Base-by-base conservation (phyloP, 2,797 vertebrate species). In the Dicrostonyx torquatus region DNA sequence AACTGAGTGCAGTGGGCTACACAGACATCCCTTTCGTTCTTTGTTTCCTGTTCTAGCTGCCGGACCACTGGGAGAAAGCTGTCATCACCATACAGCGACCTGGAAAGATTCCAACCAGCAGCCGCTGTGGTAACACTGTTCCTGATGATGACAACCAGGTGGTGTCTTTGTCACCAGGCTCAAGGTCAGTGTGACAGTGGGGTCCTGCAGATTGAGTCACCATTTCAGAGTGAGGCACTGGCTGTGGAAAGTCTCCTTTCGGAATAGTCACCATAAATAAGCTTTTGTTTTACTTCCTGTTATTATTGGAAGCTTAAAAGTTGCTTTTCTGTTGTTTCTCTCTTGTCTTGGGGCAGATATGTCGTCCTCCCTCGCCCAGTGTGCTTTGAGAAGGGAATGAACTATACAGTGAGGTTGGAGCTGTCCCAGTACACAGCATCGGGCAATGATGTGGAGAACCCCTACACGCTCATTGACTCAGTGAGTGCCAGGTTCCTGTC, bases 31-130 rank as follows among this genome's bases (percentile, higher is more conserved):
- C 20, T 88, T 84, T 68, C 45, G 15, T 31, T 6, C 48, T 43
- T 34, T 45, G 15, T 75, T 96, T 92, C 87, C 78, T 78, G 17
- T 58, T 87, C 40, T 95, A 99, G 99, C 98, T 99, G 90, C 99
- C 99, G 0, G 99, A 99, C 97, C 99, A 99, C 96, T 99, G 99
- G 99, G 99, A 99, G 97, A 99, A 99, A 97, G 99, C 99, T 95
- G 97, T 99, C 96, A 98, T 99, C 98, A 99, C 96, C 0, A 97
- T 99, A 87, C 98, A 98, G 0, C 99, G 99, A 58, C 99, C 99
- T 2, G 98, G 98, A 76, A 98, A 97, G 96, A 99, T 99, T 98
- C 98, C 97, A 93, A 97, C 99, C 0, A 99, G 99, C 95, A 99
- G 99, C 96, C 99, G 99, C 48, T 99, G 99, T 97, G 98, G 99